Conservation (phyloP, 92 coral and sea anemone species). For the Micromussa lordhowensis region DNA sequence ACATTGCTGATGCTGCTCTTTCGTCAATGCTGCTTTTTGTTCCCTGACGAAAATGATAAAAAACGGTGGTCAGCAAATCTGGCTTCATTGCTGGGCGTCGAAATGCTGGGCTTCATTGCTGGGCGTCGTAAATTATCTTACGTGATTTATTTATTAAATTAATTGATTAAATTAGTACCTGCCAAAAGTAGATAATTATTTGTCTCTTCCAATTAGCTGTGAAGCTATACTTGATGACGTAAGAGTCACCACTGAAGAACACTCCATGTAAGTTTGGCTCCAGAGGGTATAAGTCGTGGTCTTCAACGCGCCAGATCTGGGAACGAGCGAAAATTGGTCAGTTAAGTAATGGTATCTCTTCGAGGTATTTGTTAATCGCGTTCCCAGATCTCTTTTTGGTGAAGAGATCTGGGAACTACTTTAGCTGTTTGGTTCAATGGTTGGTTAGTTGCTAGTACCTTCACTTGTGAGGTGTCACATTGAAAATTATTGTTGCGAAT, state of each 20-base stretch:
- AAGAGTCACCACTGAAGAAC: slow-evolving; percentile 90
- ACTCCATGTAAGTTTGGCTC: slow-evolving; percentile 72
- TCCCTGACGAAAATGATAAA: slow-evolving; percentile 56
- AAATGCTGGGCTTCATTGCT: neutral
- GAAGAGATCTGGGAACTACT: too few relatives aligned
- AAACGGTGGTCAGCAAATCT: neutral
- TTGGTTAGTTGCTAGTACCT: too few relatives aligned
- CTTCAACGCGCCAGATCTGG: slow-evolving; percentile 93
- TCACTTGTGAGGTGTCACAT: too few relatives aligned
- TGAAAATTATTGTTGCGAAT: too few relatives aligned
- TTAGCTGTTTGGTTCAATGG: too few relatives aligned
- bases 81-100: too few relatives aligned
- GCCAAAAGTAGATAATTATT: slow-evolving; percentile 88
- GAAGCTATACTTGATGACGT: slow-evolving; percentile 78
- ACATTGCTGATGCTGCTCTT: slow-evolving; percentile 87
- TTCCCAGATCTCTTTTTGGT: too few relatives aligned
- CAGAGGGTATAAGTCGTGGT: slow-evolving; percentile 63
- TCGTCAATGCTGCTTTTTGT: slow-evolving; percentile 84
- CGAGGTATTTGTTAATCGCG: too few relatives aligned
- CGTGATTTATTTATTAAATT: too few relatives aligned
- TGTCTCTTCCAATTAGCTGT: slow-evolving; percentile 70
- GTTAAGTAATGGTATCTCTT: neutral
- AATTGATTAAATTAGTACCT: slow-evolving; percentile 49
- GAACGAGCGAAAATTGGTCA: neutral
- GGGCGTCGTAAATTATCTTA: neutral